Conservation (phyloP, 2,113 vertebrate species). For the Corydoras maculifer region DNA sequence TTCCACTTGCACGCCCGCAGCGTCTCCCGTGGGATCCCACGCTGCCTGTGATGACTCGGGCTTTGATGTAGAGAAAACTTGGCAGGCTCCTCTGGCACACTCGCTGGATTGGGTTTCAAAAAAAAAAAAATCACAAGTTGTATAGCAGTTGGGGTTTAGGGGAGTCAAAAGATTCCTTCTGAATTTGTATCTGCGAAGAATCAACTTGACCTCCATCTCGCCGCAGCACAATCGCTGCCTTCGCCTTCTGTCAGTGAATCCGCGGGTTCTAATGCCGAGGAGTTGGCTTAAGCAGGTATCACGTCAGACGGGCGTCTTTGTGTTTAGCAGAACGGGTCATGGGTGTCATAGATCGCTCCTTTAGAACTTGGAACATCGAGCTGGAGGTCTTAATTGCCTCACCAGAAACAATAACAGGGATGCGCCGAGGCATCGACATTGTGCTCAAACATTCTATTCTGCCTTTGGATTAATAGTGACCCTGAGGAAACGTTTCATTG, state of each 20-base stretch:
- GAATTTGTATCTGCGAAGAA: not conserved
- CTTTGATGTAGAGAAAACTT: constrained; percentile 40
- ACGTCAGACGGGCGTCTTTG: constrained; percentile 9
- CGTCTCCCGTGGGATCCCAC: constrained; percentile 31
- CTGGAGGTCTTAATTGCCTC: constrained; percentile 21
- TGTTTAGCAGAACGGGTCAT: constrained; percentile 24
- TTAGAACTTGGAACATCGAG: not conserved
- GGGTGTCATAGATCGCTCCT: constrained; percentile 7
- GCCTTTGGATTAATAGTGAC: constrained; percentile 26
- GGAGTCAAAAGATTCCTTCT: not conserved
- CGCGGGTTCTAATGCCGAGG: not conserved
- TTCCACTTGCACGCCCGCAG: constrained; percentile 31
- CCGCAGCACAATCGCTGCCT: too few species aligned
- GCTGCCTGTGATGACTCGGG: constrained; percentile 37
- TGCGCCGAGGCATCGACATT: not conserved
- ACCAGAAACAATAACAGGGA: constrained; percentile 12
- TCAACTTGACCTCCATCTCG: not conserved
- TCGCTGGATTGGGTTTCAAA: constrained; percentile 31
- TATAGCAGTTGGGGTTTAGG: constrained; percentile 12
- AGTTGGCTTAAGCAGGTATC: constrained; percentile 2
- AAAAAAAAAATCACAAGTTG: constrained; percentile 10
- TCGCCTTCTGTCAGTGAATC: not conserved
- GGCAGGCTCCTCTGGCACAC: constrained; percentile 38
- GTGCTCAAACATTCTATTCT: constrained; percentile 22
- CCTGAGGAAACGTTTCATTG: constrained; percentile 31